Conservation (phyloP, 2,113 vertebrate species). For the Cebus imitator region DNA sequence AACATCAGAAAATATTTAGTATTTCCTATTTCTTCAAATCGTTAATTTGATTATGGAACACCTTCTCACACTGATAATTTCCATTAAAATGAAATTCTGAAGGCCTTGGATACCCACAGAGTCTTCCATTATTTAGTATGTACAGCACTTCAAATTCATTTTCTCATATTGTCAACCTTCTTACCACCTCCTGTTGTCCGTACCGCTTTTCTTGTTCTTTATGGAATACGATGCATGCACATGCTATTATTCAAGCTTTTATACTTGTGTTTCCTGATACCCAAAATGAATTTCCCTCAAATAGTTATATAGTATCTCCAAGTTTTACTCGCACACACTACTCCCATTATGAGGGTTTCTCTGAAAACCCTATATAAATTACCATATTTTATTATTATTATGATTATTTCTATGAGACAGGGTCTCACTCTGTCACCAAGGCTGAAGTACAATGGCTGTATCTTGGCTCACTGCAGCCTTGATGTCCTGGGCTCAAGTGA, state of each 20-base stretch:
- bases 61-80: background rate
- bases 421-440: too few relatives aligned
- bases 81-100: background rate
- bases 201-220: background rate
- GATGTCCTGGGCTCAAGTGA: too few relatives aligned
- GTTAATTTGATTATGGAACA: background rate
- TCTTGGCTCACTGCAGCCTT: too few relatives aligned
- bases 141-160: background rate
- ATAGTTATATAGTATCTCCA: background rate
- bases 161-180: background rate
- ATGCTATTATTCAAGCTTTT: background rate
- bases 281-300: background rate
- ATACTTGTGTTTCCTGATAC: background rate
- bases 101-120: background rate
- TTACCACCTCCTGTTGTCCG: background rate
- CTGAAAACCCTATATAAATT: background rate
- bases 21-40: background rate
- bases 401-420: background rate
- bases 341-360: background rate
- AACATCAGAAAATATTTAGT: background rate
- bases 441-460: too few relatives aligned
- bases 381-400: background rate
- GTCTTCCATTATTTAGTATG: background rate
- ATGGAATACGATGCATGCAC: background rate
- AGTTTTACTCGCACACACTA: background rate